Evolutionary conservation across 2,797 vertebrate species (phyloP), one percentile per base, ranked within the genome.

Genomic region (Cichlasoma orientale): DNA sequence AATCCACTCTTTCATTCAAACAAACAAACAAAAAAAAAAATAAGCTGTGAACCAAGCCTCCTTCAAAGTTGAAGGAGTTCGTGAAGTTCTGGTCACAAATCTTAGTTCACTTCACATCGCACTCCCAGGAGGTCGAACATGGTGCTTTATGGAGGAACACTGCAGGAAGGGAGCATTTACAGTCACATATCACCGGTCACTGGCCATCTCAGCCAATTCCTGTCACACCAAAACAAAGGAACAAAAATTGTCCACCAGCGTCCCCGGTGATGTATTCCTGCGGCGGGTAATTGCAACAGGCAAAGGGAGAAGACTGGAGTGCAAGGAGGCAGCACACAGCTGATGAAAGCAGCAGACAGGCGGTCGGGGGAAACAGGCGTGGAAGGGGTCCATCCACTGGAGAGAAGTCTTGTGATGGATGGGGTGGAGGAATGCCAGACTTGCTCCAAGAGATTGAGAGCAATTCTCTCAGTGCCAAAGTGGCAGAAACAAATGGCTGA

Each of bases 401-500:
- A 89, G 89, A 86, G 84, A 79, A 68, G 83, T 77, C 63, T 57
- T 0, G 61, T 94, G 92, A 94, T 93, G 90, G 92, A 94, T 93
- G 89, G 75, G 82, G 63, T 81, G 82, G 70, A 77, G 77, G 80
- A 75, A 82, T 82, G 90, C 89, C 91, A 92, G 83, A 78, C 88
- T 87, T 88, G 77, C 84, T 91, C 76, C 61, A 4, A 82, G 78
- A 93, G 89, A 93, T 83, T 85, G 89, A 93, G 84, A 88, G 89
- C 86, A 79, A 86, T 84, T 92, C 79, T 89, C 69, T 56, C 72
- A 11, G 79, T 86, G 92, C 86, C 91, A 91, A 90, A 92, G 90
- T 89, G 93, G 87, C 93, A 90, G 90, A 82, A 93, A 94, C 87
- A 92, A 92, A 94, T 93, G 90, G 85, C 79, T 73, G 72, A 72